Conservation (phyloP, 2,888 invertebrate species). For the Acheta domesticus region DNA sequence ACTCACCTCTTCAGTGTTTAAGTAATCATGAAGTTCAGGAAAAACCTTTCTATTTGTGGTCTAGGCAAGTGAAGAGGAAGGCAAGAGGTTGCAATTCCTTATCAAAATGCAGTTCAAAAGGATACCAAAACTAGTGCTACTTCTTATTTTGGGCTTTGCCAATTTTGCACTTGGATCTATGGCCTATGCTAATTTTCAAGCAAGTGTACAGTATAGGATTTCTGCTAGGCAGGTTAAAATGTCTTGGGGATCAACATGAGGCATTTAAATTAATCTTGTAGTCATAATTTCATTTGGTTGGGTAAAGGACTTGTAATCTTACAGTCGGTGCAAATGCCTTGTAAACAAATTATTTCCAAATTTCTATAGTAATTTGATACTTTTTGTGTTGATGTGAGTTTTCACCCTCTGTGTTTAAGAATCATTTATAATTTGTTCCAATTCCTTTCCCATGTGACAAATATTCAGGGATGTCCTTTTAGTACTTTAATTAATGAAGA, state of each 20-base stretch:
- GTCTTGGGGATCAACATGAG: not conserved
- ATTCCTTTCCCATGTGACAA: slow-evolving; percentile 19
- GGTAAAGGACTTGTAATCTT: not conserved
- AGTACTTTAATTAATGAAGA: not conserved
- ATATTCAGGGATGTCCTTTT: slow-evolving; percentile 12
- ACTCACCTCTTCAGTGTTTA: slow-evolving; percentile 19
- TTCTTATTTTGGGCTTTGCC: slow-evolving; percentile 11
- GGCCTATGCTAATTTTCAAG: not conserved
- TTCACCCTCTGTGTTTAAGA: not conserved
- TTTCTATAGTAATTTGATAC: not conserved
- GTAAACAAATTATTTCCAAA: not conserved
- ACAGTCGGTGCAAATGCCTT: not conserved
- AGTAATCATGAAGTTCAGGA: not conserved
- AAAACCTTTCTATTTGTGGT: not conserved
- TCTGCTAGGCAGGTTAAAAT: not conserved
- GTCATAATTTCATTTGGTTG: not conserved
- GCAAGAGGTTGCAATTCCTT: not conserved
- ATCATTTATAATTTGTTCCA: not conserved
- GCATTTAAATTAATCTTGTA: slow-evolving; percentile 1
- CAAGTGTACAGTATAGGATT: not conserved
- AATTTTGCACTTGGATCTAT: not conserved
- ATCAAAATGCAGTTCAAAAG: not conserved
- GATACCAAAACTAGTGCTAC: not conserved
- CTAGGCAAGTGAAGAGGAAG: slow-evolving; percentile 5
- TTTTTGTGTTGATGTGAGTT: not conserved